Conservation (phyloP, 1,140 invertebrate species). For the Eueides isabella region DNA sequence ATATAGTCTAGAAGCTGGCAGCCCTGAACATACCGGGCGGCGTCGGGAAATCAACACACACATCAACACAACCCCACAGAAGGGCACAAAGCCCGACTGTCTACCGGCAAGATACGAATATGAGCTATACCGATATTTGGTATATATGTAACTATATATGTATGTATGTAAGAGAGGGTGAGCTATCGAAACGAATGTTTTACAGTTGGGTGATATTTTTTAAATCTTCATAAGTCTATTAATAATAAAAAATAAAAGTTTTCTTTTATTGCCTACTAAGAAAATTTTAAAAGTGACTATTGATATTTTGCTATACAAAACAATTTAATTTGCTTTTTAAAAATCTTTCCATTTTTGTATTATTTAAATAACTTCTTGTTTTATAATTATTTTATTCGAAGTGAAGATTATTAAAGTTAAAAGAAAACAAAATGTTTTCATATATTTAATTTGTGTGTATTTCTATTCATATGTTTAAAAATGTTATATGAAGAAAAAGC, state of each 20-base stretch:
- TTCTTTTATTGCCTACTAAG: too few relatives aligned
- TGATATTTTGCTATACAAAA: too few relatives aligned
- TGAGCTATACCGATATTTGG: slow-evolving; percentile 45
- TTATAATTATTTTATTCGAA: not conserved
- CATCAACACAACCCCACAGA: slow-evolving; percentile 63
- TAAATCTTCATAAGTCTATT: slow-evolving; percentile 14
- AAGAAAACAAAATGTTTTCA: not conserved
- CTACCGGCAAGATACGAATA: slow-evolving; percentile 66
- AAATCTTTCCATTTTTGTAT: not conserved
- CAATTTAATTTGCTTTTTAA: too few relatives aligned
- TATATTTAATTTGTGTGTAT: not conserved
- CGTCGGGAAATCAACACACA: slow-evolving; percentile 79
- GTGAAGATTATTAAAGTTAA: not conserved
- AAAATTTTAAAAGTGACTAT: too few relatives aligned
- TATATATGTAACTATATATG: slow-evolving; percentile 11
- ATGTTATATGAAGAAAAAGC: too few relatives aligned
- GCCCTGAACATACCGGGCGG: slow-evolving; percentile 57
- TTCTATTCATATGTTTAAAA: not conserved
- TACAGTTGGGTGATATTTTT: slow-evolving; percentile 32
- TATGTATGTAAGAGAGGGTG: slow-evolving; percentile 23
- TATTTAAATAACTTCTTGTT: not conserved
- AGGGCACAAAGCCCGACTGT: slow-evolving; percentile 77
- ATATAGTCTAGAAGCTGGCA: not conserved
- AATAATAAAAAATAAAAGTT: not conserved
- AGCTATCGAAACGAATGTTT: slow-evolving; percentile 19